Base-by-base conservation (phyloP, 2,888 invertebrate genomes). In the Abrostola triplasia region DNA sequence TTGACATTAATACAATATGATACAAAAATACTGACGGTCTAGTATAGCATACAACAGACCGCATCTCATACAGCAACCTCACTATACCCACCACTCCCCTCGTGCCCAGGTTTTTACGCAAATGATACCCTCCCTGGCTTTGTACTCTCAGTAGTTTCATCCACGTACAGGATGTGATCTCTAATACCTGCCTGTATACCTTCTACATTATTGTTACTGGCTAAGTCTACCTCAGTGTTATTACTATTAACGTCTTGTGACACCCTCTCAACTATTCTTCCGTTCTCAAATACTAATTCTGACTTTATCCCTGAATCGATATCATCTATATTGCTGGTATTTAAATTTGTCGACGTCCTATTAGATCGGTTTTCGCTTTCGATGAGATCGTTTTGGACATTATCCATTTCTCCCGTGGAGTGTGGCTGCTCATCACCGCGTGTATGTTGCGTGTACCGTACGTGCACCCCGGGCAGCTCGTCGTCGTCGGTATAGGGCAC, bases 401-500 rank as follows among this genome's bases (percentile, higher is more conserved):
- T 74, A 5, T 80, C 80, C 2, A 60, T 13, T n/a, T 73, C 63
- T 6, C 70, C 51, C 12, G 61, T 73, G 1, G 68, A 62, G 1
- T 58, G 68, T 13, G 67, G 40, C 42, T 64, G 54, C 0, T 67
- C 61, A 1, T 42, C 37, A 7, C 40, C 11, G 12, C 8, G 35
- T 5, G 49, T 55, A 35, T 57, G 36, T 7, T 59, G 41, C 6
- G 35, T 12, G 10, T 67, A 76, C 7, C 78, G 80, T 63, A 88
- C 77, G 13, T 85, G 82, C 0, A 90, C 88, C 0, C 84, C 73
- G 0, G 90, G 88, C 0, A 76, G 59, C 0, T 83, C 86, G 41
- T 84, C 79, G 0, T 83, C 82, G 53, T 84, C 82, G 9, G 82
- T 67, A 76, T 85, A 87, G 4, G 86, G 67, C 0, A 88, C 86